phyloP scores from a whole-genome alignment of 2,797 vertebrate genomes.

The Gobionotothen gibberifrons region DNA sequence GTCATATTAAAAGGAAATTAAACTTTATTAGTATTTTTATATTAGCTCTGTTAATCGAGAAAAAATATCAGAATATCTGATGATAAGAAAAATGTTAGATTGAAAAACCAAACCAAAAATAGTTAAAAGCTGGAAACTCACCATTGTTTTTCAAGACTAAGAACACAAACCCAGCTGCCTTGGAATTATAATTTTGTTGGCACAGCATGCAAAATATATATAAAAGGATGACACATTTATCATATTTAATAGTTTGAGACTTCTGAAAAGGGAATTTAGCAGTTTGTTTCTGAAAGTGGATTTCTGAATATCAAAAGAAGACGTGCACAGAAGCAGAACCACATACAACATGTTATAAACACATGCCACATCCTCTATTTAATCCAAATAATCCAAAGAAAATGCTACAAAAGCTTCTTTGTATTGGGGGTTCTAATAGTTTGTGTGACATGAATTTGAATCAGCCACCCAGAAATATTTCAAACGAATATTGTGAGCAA shows the following conservation, averaged over 20 bases:
- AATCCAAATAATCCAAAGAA: background rate
- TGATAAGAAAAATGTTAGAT: too few species aligned
- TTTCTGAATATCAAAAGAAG: constrained; percentile 24
- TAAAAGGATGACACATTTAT: background rate
- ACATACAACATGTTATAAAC: background rate
- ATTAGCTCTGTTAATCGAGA: too few species aligned
- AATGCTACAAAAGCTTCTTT: background rate
- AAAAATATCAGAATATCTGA: too few species aligned
- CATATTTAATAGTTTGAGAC: too few species aligned
- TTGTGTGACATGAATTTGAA: constrained; percentile 26
- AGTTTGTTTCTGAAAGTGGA: constrained; percentile 50
- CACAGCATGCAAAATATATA: background rate
- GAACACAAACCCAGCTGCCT: background rate
- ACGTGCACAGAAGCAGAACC: constrained; percentile 7
- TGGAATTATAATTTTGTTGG: background rate
- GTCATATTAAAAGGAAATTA: too few species aligned
- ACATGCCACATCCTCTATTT: background rate
- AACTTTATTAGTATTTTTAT: too few species aligned
- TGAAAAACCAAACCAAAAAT: background rate
- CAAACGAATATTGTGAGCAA: constrained; percentile 22
- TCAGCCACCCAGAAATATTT: constrained; percentile 22
- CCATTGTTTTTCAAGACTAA: too few species aligned
- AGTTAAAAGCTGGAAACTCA: background rate
- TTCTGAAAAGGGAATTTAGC: too few species aligned
- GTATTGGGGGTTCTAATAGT: background rate